phyloP scores from a whole-genome alignment of 1,140 invertebrate species.

The Armadillidium nasatum region DNA sequence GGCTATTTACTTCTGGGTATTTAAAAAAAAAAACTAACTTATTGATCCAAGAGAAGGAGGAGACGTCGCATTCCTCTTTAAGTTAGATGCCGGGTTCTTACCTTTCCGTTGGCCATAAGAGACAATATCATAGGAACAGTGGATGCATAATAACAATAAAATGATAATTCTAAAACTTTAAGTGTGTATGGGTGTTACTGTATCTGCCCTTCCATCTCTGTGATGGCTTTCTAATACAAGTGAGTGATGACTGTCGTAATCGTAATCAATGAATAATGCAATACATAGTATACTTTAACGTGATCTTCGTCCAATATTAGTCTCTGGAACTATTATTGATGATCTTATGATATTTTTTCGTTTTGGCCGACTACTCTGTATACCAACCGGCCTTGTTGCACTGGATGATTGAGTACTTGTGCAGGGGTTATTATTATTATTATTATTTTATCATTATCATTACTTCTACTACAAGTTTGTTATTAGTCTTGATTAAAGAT shows the following conservation, averaged over 20 bases:
- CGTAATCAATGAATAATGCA: no score
- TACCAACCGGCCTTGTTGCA: conserved; percentile 2
- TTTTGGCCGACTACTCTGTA: not conserved
- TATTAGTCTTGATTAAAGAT: conserved; percentile 1
- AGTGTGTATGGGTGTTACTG: no score
- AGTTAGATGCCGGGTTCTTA: conserved; percentile 27
- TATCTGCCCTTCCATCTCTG: no score
- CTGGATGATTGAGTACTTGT: conserved; percentile 13
- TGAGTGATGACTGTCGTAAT: no score
- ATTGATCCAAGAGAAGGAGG: not conserved
- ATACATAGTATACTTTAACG: no score
- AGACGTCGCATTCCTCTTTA: not conserved
- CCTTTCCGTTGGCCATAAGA: conserved; percentile 37
- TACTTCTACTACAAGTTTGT: no score
- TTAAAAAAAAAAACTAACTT: no score
- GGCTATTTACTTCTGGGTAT: not conserved
- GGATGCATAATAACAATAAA: not conserved
- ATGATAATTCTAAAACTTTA: not conserved
- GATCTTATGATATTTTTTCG: not conserved
- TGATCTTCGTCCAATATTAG: no score
- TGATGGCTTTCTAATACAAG: no score
- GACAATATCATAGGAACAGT: conserved; percentile 16
- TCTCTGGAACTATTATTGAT: no score
- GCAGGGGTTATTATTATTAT: not conserved
- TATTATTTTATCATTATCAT: no score